Conservation (phyloP, 2,888 invertebrate species). For the Cheilosia urbana region DNA sequence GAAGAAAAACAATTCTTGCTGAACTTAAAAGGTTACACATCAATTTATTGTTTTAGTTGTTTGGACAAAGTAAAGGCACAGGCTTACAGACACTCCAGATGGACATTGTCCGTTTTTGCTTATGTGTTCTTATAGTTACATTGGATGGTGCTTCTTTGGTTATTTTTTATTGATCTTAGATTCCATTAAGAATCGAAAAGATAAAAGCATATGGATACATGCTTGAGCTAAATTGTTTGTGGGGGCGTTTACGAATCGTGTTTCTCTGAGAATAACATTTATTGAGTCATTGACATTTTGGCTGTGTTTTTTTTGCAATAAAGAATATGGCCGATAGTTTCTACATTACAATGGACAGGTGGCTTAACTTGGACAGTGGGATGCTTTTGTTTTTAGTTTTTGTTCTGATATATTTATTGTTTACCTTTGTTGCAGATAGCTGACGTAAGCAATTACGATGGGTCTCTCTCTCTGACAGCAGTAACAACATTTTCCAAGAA, state of each 20-base stretch:
- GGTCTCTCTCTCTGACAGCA: too few relatives aligned
- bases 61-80: background rate
- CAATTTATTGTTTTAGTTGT: slow-evolving; percentile 19
- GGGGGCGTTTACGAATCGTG: background rate
- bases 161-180: slow-evolving; percentile 2
- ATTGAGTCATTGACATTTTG: background rate
- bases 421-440: too few relatives aligned
- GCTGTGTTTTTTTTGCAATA: too few relatives aligned
- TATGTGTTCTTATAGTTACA: slow-evolving; percentile 6
- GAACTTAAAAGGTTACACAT: background rate
- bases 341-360: too few relatives aligned
- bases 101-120: slow-evolving; percentile 11
- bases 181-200: background rate
- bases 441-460: too few relatives aligned
- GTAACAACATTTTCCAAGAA: too few relatives aligned
- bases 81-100: slow-evolving; percentile 1
- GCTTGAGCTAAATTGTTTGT: background rate
- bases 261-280: background rate
- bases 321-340: too few relatives aligned
- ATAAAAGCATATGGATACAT: background rate
- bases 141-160: background rate
- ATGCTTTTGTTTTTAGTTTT: too few relatives aligned
- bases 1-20: background rate
- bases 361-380: too few relatives aligned
- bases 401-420: too few relatives aligned